A percentile compares a stretch with the other conserved stretches of the same genome.
phyloP scores from a whole-genome alignment of 2,888 invertebrate species.

The Shargacucullia verbasci region DNA sequence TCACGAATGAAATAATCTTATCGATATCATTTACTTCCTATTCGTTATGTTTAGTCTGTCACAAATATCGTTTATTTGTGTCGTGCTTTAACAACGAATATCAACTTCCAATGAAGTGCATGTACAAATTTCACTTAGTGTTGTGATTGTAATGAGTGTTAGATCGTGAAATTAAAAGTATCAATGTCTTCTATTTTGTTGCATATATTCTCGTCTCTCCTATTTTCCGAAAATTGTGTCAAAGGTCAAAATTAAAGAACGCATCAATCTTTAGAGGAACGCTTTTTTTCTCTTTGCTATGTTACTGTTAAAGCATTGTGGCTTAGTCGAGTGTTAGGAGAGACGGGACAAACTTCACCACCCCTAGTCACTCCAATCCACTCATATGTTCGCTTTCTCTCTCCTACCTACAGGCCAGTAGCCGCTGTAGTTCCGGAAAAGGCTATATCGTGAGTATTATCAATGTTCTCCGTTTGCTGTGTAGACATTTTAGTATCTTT shows the following conservation, averaged over 20 bases:
- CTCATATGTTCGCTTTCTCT: constrained; percentile 89
- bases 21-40: constrained; percentile 42
- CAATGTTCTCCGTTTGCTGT: constrained; percentile 80
- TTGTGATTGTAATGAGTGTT: constrained; percentile 72
- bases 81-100: constrained; percentile 45
- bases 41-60: constrained; percentile 41
- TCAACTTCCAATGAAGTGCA: constrained; percentile 59
- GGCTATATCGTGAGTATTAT: constrained; percentile 97
- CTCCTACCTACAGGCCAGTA: constrained; percentile 94
- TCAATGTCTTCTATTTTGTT: constrained; percentile 70
- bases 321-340: constrained; percentile 68
- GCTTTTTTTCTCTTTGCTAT: constrained; percentile 42
- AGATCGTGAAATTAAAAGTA: constrained; percentile 59
- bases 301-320: constrained; percentile 47
- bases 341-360: constrained; percentile 77
- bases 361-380: constrained; percentile 83
- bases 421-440: constrained; percentile 97
- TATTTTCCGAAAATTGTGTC: constrained; percentile 38
- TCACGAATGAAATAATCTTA: constrained; percentile 28
- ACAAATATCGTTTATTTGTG: constrained; percentile 46
- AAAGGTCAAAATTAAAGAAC: constrained; percentile 20
- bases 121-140: constrained; percentile 68
- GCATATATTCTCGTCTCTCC: constrained; percentile 75
- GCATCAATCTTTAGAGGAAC: constrained; percentile 10
- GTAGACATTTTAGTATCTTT: constrained; percentile 48